Evolutionary conservation across 2,888 invertebrate species (phyloP), one percentile per base, ranked within the genome.

Genomic region (Cataglyphis livida): DNA sequence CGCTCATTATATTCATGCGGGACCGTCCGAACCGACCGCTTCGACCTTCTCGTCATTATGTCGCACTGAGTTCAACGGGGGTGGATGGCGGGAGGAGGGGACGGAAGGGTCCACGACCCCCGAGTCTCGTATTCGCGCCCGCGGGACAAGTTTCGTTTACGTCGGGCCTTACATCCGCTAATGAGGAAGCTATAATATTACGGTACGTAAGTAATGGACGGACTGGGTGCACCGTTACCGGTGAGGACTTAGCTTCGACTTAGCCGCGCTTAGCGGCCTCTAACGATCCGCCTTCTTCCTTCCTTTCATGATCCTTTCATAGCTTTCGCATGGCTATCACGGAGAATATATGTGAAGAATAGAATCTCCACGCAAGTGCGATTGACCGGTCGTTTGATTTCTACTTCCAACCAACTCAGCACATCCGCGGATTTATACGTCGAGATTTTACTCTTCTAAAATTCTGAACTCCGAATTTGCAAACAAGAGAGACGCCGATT

Each of bases 161-260:
- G 87, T 84, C 79, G 82, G 81, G 85, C 85, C 85, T 86, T 87
- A 84, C 83, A 68, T 81, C 65, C 88, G 73, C 86, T 91, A 91
- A 91, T 91, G 91, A 91, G 91, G 88, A 91, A 91, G 91, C 88
- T 91, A 91, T 90, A 91, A 90, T 88, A 89, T 90, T 91, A 90
- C 91, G 81, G 78, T 84, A 86, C 81, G 88, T 90, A 87, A 89
- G 88, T 91, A 91, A 91, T 91, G 89, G 88, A 89, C 85, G 83
- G 66, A 35, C 79, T 73, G 51, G 84, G 78, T 62, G 85, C 86
- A 70, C 87, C 83, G 87, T 90, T 90, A 90, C 82, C 81, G 81
- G 84, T 81, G 76, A 79, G 73, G 73, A 54, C 74, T 83, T 87
- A 82, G 87, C 85, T 85, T 79, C 82, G 81, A 85, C 88, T 86